Evolutionary conservation across 37 sponge, comb jelly and placozoan genomes (phyloP).

Genomic region (Amphimedon queenslandica): DNA sequence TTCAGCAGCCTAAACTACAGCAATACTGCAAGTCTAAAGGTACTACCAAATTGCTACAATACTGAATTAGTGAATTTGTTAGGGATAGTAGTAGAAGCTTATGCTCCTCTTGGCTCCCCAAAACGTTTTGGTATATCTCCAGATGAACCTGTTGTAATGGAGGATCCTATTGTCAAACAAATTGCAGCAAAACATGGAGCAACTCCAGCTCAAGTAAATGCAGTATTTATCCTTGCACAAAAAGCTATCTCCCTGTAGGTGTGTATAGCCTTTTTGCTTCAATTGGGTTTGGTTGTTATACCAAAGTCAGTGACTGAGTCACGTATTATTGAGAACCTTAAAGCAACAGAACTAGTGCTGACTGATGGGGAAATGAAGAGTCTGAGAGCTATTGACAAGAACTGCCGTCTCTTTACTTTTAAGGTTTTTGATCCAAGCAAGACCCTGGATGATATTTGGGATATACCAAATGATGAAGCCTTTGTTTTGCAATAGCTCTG

Average conservation of each 20-base stretch:
- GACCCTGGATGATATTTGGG: no score
- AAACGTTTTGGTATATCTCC: neutral
- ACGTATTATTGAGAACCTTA: slow-evolving; percentile 50
- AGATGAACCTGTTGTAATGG: slow-evolving; percentile 21
- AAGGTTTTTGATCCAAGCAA: no score
- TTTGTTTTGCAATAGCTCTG: no score
- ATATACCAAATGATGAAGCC: no score
- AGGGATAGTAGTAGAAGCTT: slow-evolving; percentile 59
- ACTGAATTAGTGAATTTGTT: neutral
- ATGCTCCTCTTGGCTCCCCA: slow-evolving; percentile 61
- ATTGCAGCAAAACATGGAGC: slow-evolving; percentile 44
- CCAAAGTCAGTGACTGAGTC: slow-evolving; percentile 55
- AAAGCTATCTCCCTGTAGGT: no score
- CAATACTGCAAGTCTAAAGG: slow-evolving; percentile 74
- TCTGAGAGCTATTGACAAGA: no score
- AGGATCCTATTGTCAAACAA: slow-evolving; percentile 48
- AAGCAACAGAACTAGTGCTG: slow-evolving; percentile 27
- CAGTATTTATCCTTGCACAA: no score
- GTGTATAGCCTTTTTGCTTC: slow-evolving; percentile 36
- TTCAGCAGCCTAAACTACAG: slow-evolving; percentile 83
- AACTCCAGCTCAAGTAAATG: slow-evolving; percentile 40
- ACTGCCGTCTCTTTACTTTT: no score
- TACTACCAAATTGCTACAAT: neutral
- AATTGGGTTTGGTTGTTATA: slow-evolving; percentile 30
- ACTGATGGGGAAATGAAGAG: slow-evolving; percentile 32